Conservation (phyloP, 2,797 vertebrate species). For the Hipposideros larvatus region DNA sequence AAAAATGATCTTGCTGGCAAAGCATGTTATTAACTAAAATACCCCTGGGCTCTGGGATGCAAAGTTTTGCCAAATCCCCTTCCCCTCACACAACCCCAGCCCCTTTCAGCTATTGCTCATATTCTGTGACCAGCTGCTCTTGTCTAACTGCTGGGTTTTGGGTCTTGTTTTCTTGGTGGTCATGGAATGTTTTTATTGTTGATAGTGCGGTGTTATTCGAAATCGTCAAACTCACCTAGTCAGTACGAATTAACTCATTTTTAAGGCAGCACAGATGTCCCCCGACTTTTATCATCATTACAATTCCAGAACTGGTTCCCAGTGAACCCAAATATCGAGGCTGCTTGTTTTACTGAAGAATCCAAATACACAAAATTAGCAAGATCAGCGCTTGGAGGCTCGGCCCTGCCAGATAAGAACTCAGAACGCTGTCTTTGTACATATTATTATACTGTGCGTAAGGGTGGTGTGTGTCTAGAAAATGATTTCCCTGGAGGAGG, state of each 20-base stretch:
- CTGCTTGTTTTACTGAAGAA: slow-evolving; percentile 69
- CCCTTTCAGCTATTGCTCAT: neutral
- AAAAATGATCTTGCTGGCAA: neutral
- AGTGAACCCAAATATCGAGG: slow-evolving; percentile 78
- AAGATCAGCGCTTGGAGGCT: slow-evolving; percentile 55
- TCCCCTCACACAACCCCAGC: neutral
- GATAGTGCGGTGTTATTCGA: neutral
- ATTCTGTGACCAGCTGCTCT: neutral
- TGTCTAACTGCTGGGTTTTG: neutral
- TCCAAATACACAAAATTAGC: slow-evolving; percentile 76
- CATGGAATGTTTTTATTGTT: neutral
- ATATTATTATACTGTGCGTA: slow-evolving; percentile 74
- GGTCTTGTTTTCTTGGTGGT: neutral
- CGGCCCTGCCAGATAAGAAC: slow-evolving; percentile 66
- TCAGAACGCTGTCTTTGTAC: slow-evolving; percentile 64
- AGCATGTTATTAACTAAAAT: neutral
- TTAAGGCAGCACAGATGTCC: neutral
- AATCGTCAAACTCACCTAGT: neutral
- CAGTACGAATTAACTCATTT: slow-evolving; percentile 17
- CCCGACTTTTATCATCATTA: slow-evolving; percentile 58
- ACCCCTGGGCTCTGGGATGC: fast-evolving
- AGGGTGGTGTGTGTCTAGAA: slow-evolving; percentile 66
- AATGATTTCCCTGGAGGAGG: slow-evolving; percentile 29
- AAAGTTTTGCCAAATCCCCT: neutral
- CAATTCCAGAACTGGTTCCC: slow-evolving; percentile 43